These are phyloP conservation scores for Mustelus asterias DNA, from an alignment of 2,113 vertebrate species.

Conservation along the genomic window DNA sequence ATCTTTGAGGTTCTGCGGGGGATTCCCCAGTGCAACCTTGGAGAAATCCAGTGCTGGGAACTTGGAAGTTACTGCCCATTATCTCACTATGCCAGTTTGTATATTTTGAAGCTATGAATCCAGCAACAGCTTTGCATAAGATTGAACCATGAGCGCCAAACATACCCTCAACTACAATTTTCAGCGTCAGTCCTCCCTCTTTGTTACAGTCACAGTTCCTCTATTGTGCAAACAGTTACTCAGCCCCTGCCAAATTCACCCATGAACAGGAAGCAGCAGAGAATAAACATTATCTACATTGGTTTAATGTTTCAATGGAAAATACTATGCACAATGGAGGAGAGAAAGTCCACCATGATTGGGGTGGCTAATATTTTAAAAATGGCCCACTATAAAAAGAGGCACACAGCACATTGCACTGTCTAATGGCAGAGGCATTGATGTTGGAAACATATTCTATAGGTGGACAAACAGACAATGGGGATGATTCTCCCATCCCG, in stretches of 20 bases:
- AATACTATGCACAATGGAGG: background rate
- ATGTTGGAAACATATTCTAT: background rate
- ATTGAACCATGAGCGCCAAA: background rate
- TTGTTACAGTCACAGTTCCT: background rate
- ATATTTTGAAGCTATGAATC: background rate
- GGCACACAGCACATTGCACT: background rate
- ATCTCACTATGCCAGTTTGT: background rate
- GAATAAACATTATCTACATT: background rate
- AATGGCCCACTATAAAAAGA: background rate
- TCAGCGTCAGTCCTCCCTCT: background rate
- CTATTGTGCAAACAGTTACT: background rate
- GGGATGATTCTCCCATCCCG: too few relatives aligned
- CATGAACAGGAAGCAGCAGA: background rate
- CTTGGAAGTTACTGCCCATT: background rate
- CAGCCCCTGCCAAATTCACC: background rate
- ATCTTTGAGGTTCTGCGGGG: too few relatives aligned
- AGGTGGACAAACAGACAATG: background rate
- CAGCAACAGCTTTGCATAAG: background rate
- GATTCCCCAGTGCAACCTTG: too few relatives aligned
- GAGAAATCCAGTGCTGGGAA: too few relatives aligned
- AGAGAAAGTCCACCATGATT: background rate
- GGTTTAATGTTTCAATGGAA: background rate
- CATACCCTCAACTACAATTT: background rate
- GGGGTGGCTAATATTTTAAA: background rate
- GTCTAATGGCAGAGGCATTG: background rate